phyloP scores from a whole-genome alignment of 2,888 invertebrate genomes.

The Trichogramma evanescens region DNA sequence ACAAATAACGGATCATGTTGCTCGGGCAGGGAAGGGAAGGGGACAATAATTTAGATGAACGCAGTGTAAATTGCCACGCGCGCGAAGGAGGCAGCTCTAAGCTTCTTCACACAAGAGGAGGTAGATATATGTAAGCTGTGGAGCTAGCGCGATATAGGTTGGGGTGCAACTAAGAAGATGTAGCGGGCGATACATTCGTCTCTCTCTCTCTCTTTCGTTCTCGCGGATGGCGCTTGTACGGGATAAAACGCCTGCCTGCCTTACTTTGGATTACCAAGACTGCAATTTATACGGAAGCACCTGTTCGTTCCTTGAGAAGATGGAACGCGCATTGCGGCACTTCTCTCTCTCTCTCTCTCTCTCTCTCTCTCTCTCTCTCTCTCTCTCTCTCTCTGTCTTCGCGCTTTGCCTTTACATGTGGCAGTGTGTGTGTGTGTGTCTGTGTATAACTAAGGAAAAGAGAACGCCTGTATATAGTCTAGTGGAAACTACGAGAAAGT shows the following conservation, averaged over 20 bases:
- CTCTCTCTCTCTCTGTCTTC: no score
- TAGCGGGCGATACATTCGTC: conserved; percentile 42
- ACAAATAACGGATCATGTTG: no score
- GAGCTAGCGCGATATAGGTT: conserved; percentile 28
- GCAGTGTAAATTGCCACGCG: background rate
- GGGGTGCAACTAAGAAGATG: conserved; percentile 41
- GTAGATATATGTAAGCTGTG: conserved; percentile 6
- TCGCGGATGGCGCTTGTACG: conserved; percentile 26
- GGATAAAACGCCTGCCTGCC: conserved; percentile 48
- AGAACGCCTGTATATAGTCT: no score
- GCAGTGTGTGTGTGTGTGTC: no score
- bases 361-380: no score
- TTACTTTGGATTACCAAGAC: conserved; percentile 46
- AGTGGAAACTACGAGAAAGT: background rate
- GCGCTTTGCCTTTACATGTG: no score
- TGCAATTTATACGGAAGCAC: conserved; percentile 46
- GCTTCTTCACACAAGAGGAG: background rate
- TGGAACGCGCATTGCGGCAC: conserved; percentile 28
- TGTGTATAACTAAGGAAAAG: no score
- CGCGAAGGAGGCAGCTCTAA: background rate
- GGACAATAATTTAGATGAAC: background rate
- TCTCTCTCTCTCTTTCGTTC: conserved; percentile 19
- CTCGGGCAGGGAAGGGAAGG: background rate
- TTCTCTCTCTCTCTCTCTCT: no score
- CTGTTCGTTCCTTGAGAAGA: conserved; percentile 42